These are phyloP conservation scores for Pseudanteris insignis DNA, from an alignment of 2,888 invertebrate genomes.

Conservation along the genomic window DNA sequence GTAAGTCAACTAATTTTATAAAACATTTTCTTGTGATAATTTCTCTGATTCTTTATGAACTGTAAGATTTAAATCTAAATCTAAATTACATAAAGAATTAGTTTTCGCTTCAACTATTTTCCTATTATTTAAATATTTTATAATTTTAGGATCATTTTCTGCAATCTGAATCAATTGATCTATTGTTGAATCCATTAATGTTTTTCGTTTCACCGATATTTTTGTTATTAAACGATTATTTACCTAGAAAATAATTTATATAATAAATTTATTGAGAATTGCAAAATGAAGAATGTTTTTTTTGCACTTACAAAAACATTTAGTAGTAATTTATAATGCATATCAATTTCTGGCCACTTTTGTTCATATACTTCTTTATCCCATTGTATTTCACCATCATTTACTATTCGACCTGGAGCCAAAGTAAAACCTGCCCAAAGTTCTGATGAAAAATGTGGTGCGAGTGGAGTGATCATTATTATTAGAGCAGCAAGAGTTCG, in stretches of 20 bases:
- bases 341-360: conserved; percentile 80
- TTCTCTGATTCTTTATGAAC: conserved; percentile 13
- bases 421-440: conserved; percentile 83
- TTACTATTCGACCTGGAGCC: conserved; percentile 69
- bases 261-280: background rate
- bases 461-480: conserved; percentile 86
- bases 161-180: conserved; percentile 25
- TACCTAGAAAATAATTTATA: conserved; percentile 15
- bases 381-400: conserved; percentile 71
- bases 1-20: too few relatives aligned
- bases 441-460: conserved; percentile 91
- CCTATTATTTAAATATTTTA: conserved; percentile 3
- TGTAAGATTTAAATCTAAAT: conserved; percentile 11
- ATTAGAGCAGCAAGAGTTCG: conserved; percentile 80
- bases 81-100: conserved; percentile 7
- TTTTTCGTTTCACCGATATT: conserved; percentile 5
- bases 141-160: conserved; percentile 15
- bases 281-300: too few relatives aligned
- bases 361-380: conserved; percentile 78
- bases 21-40: conserved; percentile 12
- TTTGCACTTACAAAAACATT: conserved; percentile 70
- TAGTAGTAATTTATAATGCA: conserved; percentile 74
- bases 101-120: conserved; percentile 21
- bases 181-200: conserved; percentile 2
- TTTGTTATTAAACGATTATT: conserved; percentile 6